phyloP scores from a whole-genome alignment of 2,797 vertebrate genomes.

The Argentina silus region DNA sequence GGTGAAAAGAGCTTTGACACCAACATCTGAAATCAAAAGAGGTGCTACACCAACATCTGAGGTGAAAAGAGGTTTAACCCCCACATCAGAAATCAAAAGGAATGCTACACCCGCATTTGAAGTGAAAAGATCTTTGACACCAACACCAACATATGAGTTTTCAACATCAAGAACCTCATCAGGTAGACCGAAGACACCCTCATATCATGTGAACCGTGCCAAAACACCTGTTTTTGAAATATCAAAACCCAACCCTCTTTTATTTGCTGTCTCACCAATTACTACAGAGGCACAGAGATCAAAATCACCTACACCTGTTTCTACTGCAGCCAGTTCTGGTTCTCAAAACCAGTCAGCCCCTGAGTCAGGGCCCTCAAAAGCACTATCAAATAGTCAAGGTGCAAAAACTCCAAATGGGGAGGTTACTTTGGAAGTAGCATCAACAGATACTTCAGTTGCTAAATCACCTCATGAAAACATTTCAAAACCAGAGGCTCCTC shows the following conservation, averaged over 20 bases:
- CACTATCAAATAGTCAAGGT: slow-evolving; percentile 19
- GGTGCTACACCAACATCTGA: slow-evolving; percentile 50
- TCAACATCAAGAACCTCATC: slow-evolving; percentile 49
- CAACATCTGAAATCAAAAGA: slow-evolving; percentile 44
- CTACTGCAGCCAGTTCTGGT: slow-evolving; percentile 26
- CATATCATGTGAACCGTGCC: slow-evolving; percentile 54
- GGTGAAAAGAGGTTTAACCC: slow-evolving; percentile 37
- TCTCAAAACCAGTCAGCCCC: slow-evolving; percentile 44
- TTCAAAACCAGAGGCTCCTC: slow-evolving; percentile 48
- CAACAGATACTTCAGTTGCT: slow-evolving; percentile 28
- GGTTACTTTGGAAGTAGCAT: slow-evolving; percentile 37
- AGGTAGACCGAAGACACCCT: slow-evolving; percentile 72
- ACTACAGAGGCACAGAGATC: slow-evolving; percentile 68
- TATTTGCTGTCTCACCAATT: slow-evolving; percentile 76
- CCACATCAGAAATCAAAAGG: slow-evolving; percentile 41
- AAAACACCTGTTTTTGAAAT: slow-evolving; percentile 74
- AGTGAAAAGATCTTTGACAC: slow-evolving; percentile 34
- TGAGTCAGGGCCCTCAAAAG: slow-evolving; percentile 41
- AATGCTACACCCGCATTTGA: slow-evolving; percentile 42
- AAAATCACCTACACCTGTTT: slow-evolving; percentile 53
- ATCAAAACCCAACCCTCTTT: slow-evolving; percentile 77
- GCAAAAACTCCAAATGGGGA: slow-evolving; percentile 57
- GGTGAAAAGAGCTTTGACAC: slow-evolving; percentile 32
- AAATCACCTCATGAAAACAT: slow-evolving; percentile 44
- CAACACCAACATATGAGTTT: slow-evolving; percentile 52